Evolutionary conservation across 2,888 invertebrate species (phyloP).

Genomic region (Ectemnius lituratus): DNA sequence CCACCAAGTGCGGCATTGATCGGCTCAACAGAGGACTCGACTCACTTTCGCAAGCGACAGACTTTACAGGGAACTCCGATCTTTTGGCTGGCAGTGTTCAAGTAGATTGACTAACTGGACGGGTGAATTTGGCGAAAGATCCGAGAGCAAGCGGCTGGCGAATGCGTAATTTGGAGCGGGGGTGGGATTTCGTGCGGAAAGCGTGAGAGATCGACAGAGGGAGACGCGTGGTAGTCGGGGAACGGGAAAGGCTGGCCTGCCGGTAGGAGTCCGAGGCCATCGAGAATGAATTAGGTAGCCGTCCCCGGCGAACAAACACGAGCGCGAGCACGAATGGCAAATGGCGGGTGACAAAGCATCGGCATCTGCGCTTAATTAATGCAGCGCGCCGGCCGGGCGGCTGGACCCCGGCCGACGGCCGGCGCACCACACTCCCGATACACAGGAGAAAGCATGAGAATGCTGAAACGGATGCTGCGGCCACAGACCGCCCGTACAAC

Average conservation of each 20-base stretch:
- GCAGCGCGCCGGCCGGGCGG: conserved; percentile 48
- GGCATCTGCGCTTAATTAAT: conserved; percentile 71
- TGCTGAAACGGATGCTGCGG: conserved; percentile 41
- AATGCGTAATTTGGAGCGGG: background rate
- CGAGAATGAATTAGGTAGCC: conserved; percentile 63
- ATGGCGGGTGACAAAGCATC: conserved; percentile 69
- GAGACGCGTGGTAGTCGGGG: background rate
- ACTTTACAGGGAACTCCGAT: background rate
- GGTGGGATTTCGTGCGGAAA: background rate
- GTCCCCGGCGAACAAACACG: conserved; percentile 53
- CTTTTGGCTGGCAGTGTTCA: background rate
- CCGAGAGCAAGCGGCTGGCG: background rate
- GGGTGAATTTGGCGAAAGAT: background rate
- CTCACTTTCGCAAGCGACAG: background rate
- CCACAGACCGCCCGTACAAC: background rate
- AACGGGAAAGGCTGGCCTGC: too few species aligned
- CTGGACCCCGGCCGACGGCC: too few species aligned
- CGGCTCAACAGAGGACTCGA: conserved; percentile 19
- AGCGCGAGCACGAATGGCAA: conserved; percentile 64
- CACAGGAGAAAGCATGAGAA: conserved; percentile 50
- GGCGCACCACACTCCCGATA: conserved; percentile 19
- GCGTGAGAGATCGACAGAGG: conserved; percentile 1
- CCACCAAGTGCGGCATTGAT: conserved; percentile 42
- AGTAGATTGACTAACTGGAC: background rate
- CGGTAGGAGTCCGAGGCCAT: conserved; percentile 17